These are phyloP conservation scores for Suillia variegata DNA, from an alignment of 2,888 invertebrate genomes.

Conservation along the genomic window DNA sequence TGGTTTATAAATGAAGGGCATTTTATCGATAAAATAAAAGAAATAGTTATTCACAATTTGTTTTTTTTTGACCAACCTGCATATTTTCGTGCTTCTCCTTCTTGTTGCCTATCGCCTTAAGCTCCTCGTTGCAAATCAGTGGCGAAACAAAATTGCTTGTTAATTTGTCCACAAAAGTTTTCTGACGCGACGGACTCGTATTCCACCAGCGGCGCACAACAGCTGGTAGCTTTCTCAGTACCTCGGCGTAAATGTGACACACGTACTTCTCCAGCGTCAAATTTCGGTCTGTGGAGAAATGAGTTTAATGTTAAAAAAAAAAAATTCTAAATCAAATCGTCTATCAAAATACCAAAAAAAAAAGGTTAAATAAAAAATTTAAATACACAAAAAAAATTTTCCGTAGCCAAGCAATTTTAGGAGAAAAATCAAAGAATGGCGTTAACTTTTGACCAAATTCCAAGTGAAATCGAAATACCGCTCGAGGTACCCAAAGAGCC, in stretches of 20 bases:
- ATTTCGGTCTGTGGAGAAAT: conserved; percentile 34
- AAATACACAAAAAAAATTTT: neutral
- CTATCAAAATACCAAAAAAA: no score
- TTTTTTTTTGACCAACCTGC: conserved; percentile 65
- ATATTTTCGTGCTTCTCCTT: conserved; percentile 69
- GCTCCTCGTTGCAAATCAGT: conserved; percentile 70
- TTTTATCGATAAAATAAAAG: neutral
- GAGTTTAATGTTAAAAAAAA: conserved; percentile 8
- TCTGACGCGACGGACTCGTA: conserved; percentile 67
- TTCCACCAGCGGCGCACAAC: conserved; percentile 81
- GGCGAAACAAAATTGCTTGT: conserved; percentile 73
- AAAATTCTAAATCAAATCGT: neutral
- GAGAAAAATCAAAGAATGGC: conserved; percentile 20
- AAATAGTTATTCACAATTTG: neutral
- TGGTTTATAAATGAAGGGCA: no score
- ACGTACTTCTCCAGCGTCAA: conserved; percentile 59
- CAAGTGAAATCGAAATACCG: conserved; percentile 31
- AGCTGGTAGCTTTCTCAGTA: conserved; percentile 72
- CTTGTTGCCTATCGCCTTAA: conserved; percentile 65
- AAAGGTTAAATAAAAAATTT: neutral
- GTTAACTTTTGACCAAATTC: conserved; percentile 37
- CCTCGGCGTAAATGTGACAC: conserved; percentile 71
- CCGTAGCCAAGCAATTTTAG: no score
- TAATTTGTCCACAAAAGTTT: conserved; percentile 71
- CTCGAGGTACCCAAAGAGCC: conserved; percentile 1